A percentile compares a stretch with the other conserved stretches of the same genome.
These are phyloP conservation scores for Lasioglossum zephyrum DNA, from an alignment of 2,888 invertebrate species.

Conservation along the genomic window DNA sequence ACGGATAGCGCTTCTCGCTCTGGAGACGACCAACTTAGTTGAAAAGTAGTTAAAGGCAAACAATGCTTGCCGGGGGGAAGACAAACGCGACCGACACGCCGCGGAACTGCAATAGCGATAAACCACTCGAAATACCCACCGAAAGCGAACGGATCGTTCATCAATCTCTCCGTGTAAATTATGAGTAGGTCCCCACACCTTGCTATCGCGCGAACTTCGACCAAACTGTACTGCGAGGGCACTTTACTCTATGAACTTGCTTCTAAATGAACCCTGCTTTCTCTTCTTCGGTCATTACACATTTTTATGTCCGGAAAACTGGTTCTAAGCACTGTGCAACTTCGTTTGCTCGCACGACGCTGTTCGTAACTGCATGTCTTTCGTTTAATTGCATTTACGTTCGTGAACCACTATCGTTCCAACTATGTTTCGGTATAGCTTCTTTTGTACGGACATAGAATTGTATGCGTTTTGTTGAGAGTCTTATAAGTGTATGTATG, in stretches of 20 bases:
- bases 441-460: too few relatives aligned
- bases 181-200: not conserved
- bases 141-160: constrained; percentile 6
- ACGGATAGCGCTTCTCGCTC: not conserved
- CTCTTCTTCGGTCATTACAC: not conserved
- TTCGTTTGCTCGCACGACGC: not conserved
- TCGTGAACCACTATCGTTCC: not conserved
- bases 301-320: not conserved
- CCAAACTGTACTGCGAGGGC: not conserved
- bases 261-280: not conserved
- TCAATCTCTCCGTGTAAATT: constrained; percentile 1
- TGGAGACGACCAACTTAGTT: not conserved
- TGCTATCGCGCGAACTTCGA: not conserved
- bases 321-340: not conserved
- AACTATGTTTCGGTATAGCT: not conserved
- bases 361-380: not conserved
- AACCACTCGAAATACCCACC: constrained; percentile 13
- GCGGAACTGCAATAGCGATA: constrained; percentile 14
- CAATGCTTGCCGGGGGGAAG: not conserved
- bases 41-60: constrained; percentile 7
- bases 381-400: not conserved
- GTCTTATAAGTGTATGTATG: too few relatives aligned
- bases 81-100: not conserved
- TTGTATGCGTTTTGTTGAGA: too few relatives aligned
- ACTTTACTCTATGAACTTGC: not conserved